Evolutionary conservation across 2,113 vertebrate species (phyloP).

Genomic region (Platycercus adscitus): DNA sequence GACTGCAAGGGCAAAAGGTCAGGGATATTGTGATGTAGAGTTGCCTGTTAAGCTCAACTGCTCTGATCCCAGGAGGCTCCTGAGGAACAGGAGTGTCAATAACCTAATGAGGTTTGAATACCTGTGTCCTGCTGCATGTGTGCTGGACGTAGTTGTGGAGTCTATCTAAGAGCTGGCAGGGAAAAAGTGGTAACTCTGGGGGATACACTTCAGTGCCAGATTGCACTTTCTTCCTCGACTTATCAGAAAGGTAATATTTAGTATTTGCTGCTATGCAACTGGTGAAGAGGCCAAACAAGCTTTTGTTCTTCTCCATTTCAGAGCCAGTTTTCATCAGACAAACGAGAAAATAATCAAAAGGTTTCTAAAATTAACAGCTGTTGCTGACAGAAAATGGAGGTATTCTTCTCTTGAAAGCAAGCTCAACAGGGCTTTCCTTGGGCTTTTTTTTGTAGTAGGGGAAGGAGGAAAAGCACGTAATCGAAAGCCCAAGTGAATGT

Average conservation of each 20-base stretch:
- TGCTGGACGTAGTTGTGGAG: neutral
- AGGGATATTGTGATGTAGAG: neutral
- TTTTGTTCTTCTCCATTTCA: neutral
- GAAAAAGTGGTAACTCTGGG: neutral
- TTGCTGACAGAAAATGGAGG: neutral
- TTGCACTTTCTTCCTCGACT: neutral
- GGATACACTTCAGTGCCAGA: neutral
- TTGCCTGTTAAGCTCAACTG: neutral
- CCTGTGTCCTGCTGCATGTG: neutral
- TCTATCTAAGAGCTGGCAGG: neutral
- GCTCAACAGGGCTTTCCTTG: neutral
- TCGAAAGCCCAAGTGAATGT: neutral
- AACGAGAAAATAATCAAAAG: neutral
- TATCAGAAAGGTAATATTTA: neutral
- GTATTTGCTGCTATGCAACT: neutral
- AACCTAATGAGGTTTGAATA: neutral
- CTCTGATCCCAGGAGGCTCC: neutral
- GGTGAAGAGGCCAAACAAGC: neutral
- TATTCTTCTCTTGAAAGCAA: neutral
- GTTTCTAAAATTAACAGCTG: neutral
- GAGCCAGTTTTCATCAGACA: neutral
- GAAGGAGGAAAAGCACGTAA: fast-evolving
- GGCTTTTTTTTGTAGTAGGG: neutral
- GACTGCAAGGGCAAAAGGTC: neutral
- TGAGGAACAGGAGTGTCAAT: neutral